Conservation (phyloP, 2,113 vertebrate genomes). For the Oenanthe oenanthe region DNA sequence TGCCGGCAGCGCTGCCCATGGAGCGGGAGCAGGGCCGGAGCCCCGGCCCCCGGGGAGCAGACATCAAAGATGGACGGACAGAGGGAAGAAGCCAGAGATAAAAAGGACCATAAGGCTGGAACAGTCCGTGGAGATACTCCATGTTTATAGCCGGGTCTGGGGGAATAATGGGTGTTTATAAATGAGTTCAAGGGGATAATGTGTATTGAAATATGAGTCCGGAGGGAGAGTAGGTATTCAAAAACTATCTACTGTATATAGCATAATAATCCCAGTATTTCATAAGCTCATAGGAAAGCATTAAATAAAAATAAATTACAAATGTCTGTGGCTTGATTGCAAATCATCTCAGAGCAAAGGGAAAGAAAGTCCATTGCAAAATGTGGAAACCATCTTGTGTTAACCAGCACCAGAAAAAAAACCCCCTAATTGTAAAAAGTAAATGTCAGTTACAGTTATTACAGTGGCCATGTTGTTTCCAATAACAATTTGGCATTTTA, state of each 20-base stretch:
- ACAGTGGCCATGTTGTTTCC: slow-evolving; percentile 83
- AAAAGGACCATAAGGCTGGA: slow-evolving; percentile 48
- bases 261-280: slow-evolving; percentile 69
- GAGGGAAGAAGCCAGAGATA: slow-evolving; percentile 52
- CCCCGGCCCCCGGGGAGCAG: not conserved
- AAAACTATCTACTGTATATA: slow-evolving; percentile 69
- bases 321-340: slow-evolving; percentile 71
- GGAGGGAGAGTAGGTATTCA: slow-evolving; percentile 43
- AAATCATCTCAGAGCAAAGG: slow-evolving; percentile 69
- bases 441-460: slow-evolving; percentile 82
- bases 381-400: slow-evolving; percentile 81
- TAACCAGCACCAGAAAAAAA: slow-evolving; percentile 71
- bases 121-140: slow-evolving; percentile 21
- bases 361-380: slow-evolving; percentile 38
- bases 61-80: slow-evolving; percentile 39
- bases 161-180: slow-evolving; percentile 63
- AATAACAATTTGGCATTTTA: slow-evolving; percentile 88
- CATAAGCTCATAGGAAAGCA: slow-evolving; percentile 72
- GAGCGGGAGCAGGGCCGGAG: no score
- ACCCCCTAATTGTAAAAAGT: slow-evolving; percentile 80
- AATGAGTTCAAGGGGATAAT: slow-evolving; percentile 69
- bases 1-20: not conserved
- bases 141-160: slow-evolving; percentile 50
- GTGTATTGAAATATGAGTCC: slow-evolving; percentile 65
- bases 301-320: slow-evolving; percentile 78